Base-by-base conservation (phyloP, 2,888 invertebrate species). In the Micoletzkya japonica region DNA sequence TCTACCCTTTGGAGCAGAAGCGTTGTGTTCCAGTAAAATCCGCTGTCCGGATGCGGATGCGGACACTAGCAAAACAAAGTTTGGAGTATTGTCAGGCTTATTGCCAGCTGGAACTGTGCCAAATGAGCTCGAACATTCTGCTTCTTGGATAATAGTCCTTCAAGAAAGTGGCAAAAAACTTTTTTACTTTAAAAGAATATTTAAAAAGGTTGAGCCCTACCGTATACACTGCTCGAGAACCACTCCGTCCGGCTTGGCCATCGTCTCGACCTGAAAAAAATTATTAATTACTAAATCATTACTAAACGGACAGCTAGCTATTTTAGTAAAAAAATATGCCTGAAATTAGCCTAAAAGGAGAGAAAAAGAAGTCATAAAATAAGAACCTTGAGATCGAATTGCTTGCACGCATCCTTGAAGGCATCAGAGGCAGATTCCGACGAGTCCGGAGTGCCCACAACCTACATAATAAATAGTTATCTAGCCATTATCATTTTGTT, bases 141-240 rank as follows among this genome's bases (percentile, higher is more conserved):
- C n/a, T n/a, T n/a, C n/a, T n/a, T n/a, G n/a, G n/a, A n/a, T n/a
- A n/a, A 2, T 2, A 7, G 30, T 20, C 10, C 17, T 28, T 10
- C 14, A 30, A 52, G 30, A 56, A 56, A 30, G 20, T 3, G 32
- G 28, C 14, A 2, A 4, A 28, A 26, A 54, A 30, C 1, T 30
- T 36, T 1, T 32, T 20, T 20, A 58, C n/a, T 26, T 17, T 36
- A 4, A 58, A 34, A 30, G 6, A 61, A 44, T 61, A 4, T 28
- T 30, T 26, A 30, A 56, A 56, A 1, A 20, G 14, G 0, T 26
- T 26, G 24, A 10, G 26, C 52, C 61, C 10, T 32, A 64, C 64
- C 52, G 34, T 26, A 64, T 34, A 52, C 64, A 64, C 64, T 52
- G 64, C 28, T 64, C 64, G 64, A 64, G 50, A 10, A 36, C 34